Percentiles rank a stretch among this genome's conserved stretches.
phyloP scores from a whole-genome alignment of 1,140 invertebrate genomes.

The Bombus turneri region DNA sequence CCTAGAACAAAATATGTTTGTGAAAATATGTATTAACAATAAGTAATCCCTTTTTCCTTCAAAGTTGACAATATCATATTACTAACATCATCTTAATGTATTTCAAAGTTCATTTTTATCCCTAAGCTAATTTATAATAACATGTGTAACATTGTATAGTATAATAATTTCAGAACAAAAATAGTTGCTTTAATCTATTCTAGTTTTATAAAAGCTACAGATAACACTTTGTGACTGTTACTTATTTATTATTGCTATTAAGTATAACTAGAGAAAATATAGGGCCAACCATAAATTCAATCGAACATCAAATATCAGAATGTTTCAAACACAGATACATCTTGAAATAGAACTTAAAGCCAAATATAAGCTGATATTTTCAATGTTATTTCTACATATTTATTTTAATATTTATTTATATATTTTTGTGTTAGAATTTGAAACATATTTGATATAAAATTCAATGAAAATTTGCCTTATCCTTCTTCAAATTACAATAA shows the following conservation, averaged over 20 bases:
- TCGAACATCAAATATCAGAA: neutral
- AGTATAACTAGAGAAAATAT: neutral
- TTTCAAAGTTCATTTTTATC: neutral
- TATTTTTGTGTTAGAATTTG: neutral
- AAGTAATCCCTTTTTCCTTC: neutral
- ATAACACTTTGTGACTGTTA: too few species aligned
- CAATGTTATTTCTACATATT: neutral
- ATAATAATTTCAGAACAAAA: too few species aligned
- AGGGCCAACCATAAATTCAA: neutral
- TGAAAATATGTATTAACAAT: neutral
- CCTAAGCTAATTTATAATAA: neutral
- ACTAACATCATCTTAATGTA: neutral
- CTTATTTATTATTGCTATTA: neutral
- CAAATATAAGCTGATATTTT: conserved; percentile 1
- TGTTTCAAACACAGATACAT: neutral
- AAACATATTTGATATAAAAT: neutral
- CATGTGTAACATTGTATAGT: too few species aligned
- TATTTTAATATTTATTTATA: neutral
- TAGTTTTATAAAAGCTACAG: too few species aligned
- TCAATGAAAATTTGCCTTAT: neutral
- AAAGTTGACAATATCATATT: conserved; percentile 6
- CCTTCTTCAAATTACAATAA: neutral
- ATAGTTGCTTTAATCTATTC: too few species aligned
- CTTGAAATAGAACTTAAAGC: neutral
- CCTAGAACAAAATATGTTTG: conserved; percentile 49